These are phyloP conservation scores for Lasius fuliginosus DNA, from an alignment of 2,888 invertebrate species.

Conservation along the genomic window DNA sequence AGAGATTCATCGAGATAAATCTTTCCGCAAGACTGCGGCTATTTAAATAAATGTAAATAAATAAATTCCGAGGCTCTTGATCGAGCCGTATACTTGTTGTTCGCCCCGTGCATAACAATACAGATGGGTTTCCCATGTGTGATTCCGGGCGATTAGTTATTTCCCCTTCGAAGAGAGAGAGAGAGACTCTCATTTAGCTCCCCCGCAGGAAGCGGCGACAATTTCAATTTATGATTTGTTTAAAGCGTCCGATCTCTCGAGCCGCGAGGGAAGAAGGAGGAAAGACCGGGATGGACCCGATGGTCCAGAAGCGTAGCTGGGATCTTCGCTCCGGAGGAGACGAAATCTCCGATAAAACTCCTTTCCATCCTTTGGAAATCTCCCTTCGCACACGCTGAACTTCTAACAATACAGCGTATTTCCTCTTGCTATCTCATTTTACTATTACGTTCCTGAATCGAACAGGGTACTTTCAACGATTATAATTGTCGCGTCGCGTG, in stretches of 20 bases:
- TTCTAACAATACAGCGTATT: not conserved
- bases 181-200: slow-evolving; percentile 80
- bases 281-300: slow-evolving; percentile 15
- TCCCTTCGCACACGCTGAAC: too few species aligned
- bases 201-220: slow-evolving; percentile 84
- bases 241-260: slow-evolving; percentile 66
- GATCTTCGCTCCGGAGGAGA: not conserved
- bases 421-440: not conserved
- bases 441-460: not conserved
- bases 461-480: slow-evolving; percentile 14
- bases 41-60: slow-evolving; percentile 33
- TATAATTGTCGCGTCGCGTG: slow-evolving; percentile 30
- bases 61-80: slow-evolving; percentile 52
- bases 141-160: slow-evolving; percentile 76
- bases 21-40: not conserved
- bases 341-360: not conserved
- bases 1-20: slow-evolving; percentile 18
- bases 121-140: slow-evolving; percentile 74
- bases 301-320: slow-evolving; percentile 20
- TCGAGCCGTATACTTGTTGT: slow-evolving; percentile 61
- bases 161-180: slow-evolving; percentile 72
- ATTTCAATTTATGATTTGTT: slow-evolving; percentile 84
- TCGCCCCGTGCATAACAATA: slow-evolving; percentile 69
- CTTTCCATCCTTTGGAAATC: not conserved
- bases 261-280: slow-evolving; percentile 38